These are phyloP conservation scores for Brevipalpus yothersi DNA, from an alignment of 1,140 invertebrate genomes.

Conservation along the genomic window DNA sequence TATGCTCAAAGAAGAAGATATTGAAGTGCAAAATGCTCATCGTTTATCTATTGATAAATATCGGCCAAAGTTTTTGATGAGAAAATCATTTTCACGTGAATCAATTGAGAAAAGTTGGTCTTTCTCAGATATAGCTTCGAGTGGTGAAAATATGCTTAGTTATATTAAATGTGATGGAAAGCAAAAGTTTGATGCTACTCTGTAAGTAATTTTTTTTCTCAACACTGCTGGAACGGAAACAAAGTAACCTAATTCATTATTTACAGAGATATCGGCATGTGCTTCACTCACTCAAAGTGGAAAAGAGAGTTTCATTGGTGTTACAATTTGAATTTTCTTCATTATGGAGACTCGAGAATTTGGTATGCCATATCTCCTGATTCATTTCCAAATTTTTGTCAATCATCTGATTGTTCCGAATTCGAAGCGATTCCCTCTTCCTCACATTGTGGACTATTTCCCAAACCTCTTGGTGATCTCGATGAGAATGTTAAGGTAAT, in stretches of 20 bases:
- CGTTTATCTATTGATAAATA: neutral
- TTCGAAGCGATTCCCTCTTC: constrained; percentile 72
- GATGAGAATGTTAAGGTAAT: constrained; percentile 35
- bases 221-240: neutral
- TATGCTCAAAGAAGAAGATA: neutral
- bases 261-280: constrained; percentile 73
- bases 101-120: neutral
- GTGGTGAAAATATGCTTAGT: neutral
- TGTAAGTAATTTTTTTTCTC: neutral
- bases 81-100: neutral
- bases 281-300: constrained; percentile 98
- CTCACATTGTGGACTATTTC: constrained; percentile 81
- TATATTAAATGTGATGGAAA: neutral
- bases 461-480: constrained; percentile 96
- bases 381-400: constrained; percentile 67
- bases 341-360: constrained; percentile 66
- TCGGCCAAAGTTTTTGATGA: neutral
- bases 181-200: neutral
- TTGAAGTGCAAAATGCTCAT: neutral
- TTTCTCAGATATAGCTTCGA: neutral
- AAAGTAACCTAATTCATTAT: neutral
- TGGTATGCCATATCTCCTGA: constrained; percentile 94
- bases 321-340: constrained; percentile 96
- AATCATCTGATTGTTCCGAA: constrained; percentile 91
- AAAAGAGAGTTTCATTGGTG: constrained; percentile 99